Evolutionary conservation across 2,797 vertebrate species (phyloP), one percentile per base, ranked within the genome.

Genomic region (Hipposideros larvatus): DNA sequence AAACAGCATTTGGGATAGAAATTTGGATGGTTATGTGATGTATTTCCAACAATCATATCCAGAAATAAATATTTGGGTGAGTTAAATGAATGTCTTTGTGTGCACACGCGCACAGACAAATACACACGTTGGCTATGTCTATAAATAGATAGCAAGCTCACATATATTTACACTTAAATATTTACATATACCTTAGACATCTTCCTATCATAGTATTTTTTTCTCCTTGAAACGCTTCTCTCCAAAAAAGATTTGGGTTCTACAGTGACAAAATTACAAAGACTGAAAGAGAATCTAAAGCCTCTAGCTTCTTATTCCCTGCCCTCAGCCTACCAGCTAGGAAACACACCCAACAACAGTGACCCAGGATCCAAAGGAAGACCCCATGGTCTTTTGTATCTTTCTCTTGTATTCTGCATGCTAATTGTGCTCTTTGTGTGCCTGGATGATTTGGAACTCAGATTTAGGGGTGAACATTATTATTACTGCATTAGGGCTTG

Each of bases 391-490:
- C 0, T 0, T 26, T 51, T 51, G 48, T 90, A 61, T 61, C 87
- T 93, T 79, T 91, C 87, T 41, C 92, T 94, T 82, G 91, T 82
- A 71, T 37, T 89, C 90, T 55, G 7, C n/a, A 77, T 80, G 46
- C 19, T 92, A 46, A 0, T 61, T 94, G 78, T 77, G 87, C 92
- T 97, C 31, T 74, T 97, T 93, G 75, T 14, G 1, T 86, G 21
- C 14, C 68, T 92, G 77, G 75, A 93, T 2, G 18, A 90, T 75
- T 82, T 1, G 1, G 63, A 84, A 93, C 61, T 95, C 68, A 63
- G 51, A 87, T 93, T 80, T 79, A 63, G 91, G 93, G 51, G 22
- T 92, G 68, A 91, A 2, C 96, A 96, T 86, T 95, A 95, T 97
- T 61, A 96, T 71, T 55, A 11, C 5, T 34, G 31, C 1, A 2